A percentile compares a stretch with the other conserved stretches of the same genome.
phyloP scores from a whole-genome alignment of 2,113 vertebrate species.

The Pomatostomus ruficeps region DNA sequence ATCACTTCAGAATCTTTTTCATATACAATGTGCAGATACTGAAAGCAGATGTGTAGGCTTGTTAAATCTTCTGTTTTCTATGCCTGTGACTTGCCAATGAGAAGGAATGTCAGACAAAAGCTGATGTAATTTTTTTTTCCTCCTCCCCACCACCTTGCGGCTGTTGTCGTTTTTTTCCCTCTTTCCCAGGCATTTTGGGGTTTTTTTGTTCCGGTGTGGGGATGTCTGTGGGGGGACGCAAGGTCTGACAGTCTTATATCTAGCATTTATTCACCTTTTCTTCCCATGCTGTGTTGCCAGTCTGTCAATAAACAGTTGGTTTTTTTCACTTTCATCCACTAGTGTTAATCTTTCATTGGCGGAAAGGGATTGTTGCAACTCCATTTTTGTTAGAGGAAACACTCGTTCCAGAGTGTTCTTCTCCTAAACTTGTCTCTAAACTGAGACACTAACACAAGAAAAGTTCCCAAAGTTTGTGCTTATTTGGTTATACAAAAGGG shows the following conservation, averaged over 20 bases:
- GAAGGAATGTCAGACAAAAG: not conserved
- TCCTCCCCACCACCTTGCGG: not conserved
- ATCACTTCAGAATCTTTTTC: not conserved
- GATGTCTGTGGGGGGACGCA: not conserved
- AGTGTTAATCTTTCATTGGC: not conserved
- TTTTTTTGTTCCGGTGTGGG: not conserved
- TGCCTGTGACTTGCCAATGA: not conserved
- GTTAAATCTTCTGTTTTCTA: not conserved
- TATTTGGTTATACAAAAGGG: not conserved
- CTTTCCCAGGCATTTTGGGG: not conserved
- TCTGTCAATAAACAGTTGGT: not conserved
- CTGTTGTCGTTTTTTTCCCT: not conserved
- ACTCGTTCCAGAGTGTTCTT: not conserved
- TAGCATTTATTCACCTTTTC: not conserved
- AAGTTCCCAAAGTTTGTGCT: not conserved
- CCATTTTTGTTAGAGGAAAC: not conserved
- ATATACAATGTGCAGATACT: not conserved
- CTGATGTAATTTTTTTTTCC: not conserved
- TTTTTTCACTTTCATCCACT: not conserved
- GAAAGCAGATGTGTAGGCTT: not conserved
- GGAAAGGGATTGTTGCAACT: not conserved
- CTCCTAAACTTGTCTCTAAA: not conserved
- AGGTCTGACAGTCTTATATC: not conserved
- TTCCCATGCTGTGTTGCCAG: fast-evolving
- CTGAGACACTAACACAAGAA: not conserved